Conservation (phyloP, 2,888 invertebrate genomes). For the Trissoscelio sp. region DNA sequence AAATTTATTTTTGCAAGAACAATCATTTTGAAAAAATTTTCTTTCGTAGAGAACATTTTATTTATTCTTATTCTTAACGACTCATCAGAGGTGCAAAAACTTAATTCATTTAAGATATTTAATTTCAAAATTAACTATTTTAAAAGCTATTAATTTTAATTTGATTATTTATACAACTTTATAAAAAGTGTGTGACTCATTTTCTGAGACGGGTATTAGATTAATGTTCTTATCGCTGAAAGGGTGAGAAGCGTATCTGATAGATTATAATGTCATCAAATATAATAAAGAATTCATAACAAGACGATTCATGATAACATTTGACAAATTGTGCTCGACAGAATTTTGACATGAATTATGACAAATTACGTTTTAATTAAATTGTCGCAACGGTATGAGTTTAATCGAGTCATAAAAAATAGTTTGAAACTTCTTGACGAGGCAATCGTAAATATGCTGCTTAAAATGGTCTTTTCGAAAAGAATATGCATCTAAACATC, state of each 20-base stretch:
- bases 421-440: not conserved
- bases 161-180: too few species aligned
- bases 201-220: too few species aligned
- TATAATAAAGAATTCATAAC: conserved; percentile 5
- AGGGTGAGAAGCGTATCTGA: not conserved
- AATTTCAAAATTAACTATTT: too few species aligned
- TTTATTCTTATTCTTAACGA: too few species aligned
- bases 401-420: not conserved
- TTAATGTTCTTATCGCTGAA: too few species aligned
- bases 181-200: too few species aligned
- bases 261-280: not conserved
- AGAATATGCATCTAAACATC: conserved; percentile 24
- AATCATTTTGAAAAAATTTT: too few species aligned
- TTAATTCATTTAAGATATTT: too few species aligned
- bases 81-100: too few species aligned
- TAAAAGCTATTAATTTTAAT: too few species aligned
- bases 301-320: conserved; percentile 15
- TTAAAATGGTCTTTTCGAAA: not conserved
- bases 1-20: too few species aligned
- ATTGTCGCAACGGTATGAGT: not conserved
- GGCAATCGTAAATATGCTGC: not conserved
- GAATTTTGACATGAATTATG: conserved; percentile 25
- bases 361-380: conserved; percentile 25
- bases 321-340: conserved; percentile 11
- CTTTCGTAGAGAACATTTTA: too few species aligned